These are phyloP conservation scores for Dicranocentrus wangi DNA, from an alignment of 2,888 invertebrate species.

Conservation along the genomic window DNA sequence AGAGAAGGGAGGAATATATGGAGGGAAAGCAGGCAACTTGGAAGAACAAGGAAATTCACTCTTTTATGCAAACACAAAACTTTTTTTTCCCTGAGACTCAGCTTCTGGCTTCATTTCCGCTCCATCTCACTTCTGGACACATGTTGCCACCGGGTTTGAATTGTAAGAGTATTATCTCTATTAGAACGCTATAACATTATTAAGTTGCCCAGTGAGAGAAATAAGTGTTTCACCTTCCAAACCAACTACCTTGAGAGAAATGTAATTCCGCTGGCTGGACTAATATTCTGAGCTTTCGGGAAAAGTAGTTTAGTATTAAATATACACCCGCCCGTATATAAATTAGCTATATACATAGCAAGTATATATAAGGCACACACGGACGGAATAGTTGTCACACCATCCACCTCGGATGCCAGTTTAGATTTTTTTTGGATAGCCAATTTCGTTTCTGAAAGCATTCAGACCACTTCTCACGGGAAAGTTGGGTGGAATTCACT, in stretches of 20 bases:
- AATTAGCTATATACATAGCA: too few relatives aligned
- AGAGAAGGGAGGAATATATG: background rate
- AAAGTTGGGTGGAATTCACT: background rate
- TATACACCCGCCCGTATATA: too few relatives aligned
- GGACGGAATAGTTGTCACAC: too few relatives aligned
- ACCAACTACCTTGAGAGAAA: background rate
- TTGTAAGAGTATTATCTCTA: constrained; percentile 24
- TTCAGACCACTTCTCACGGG: background rate
- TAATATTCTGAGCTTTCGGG: background rate
- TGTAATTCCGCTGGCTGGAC: background rate
- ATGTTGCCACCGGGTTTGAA: constrained; percentile 44
- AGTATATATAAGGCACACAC: too few relatives aligned
- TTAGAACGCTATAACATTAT: constrained; percentile 37
- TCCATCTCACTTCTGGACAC: constrained; percentile 32
- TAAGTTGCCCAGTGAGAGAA: background rate
- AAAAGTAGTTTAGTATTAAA: too few relatives aligned
- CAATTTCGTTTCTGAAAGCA: background rate
- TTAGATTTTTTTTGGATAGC: too few relatives aligned
- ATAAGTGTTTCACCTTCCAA: background rate
- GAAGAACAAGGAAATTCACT: constrained; percentile 61
- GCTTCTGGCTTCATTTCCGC: constrained; percentile 32
- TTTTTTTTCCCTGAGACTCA: constrained; percentile 19
- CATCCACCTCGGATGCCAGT: too few relatives aligned
- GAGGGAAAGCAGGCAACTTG: constrained; percentile 21
- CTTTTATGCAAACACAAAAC: constrained; percentile 48